Evolutionary conservation across 2,888 invertebrate genomes (phyloP).

Genomic region (Aelia acuminata): DNA sequence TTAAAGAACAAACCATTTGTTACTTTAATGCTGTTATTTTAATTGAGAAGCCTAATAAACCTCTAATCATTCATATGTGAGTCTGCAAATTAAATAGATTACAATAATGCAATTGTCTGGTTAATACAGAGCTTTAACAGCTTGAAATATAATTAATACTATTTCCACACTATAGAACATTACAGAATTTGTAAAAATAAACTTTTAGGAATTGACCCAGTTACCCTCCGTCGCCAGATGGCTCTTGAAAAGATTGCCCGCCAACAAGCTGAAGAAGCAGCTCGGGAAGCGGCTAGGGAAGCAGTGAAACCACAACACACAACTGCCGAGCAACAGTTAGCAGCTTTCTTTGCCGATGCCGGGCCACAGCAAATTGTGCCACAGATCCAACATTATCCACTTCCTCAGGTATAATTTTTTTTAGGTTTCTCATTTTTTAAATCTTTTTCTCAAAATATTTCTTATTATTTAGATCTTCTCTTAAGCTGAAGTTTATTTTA

Average conservation of each 20-base stretch:
- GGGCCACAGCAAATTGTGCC: constrained; percentile 28
- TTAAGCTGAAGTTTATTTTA: neutral
- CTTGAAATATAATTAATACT: too few species aligned
- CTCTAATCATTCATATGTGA: too few species aligned
- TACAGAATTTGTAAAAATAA: neutral
- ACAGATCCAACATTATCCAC: neutral
- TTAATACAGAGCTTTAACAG: too few species aligned
- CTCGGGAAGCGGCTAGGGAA: constrained; percentile 34
- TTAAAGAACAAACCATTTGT: too few species aligned
- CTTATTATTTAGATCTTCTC: neutral
- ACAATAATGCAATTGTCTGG: too few species aligned
- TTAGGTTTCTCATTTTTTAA: neutral
- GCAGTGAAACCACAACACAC: neutral
- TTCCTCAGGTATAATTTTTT: neutral
- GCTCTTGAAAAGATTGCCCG: constrained; percentile 22
- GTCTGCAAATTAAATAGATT: too few species aligned
- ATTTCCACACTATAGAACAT: too few species aligned
- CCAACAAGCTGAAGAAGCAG: constrained; percentile 56
- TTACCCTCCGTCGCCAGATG: constrained; percentile 28
- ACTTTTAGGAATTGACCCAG: constrained; percentile 42
- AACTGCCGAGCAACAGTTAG: neutral
- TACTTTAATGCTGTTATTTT: too few species aligned
- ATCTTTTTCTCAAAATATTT: neutral
- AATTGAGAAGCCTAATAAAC: too few species aligned
- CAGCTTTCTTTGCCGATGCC: constrained; percentile 31